These are phyloP conservation scores for Mesoclemmys tuberculata DNA, from an alignment of 2,113 vertebrate genomes.

Conservation along the genomic window DNA sequence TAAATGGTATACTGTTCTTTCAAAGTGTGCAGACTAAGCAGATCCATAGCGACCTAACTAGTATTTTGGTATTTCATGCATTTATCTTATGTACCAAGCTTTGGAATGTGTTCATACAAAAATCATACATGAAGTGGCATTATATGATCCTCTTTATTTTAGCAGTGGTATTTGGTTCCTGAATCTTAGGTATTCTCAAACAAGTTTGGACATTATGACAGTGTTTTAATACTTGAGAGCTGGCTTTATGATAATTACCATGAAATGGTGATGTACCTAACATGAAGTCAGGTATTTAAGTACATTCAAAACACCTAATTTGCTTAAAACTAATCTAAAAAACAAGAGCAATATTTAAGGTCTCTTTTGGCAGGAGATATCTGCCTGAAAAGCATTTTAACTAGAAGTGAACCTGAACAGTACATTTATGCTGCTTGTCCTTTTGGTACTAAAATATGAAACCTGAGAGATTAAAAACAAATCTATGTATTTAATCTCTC, in stretches of 20 bases:
- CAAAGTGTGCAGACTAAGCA: constrained; percentile 5
- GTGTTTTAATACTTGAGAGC: constrained; percentile 18
- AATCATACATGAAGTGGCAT: constrained; percentile 18
- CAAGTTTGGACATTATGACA: background rate
- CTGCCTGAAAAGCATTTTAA: background rate
- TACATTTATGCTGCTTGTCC: background rate
- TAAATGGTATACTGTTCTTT: background rate
- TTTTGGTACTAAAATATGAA: background rate
- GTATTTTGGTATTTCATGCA: background rate
- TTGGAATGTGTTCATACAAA: constrained; percentile 5
- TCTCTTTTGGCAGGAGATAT: background rate
- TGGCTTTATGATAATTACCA: constrained; percentile 25
- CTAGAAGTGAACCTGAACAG: background rate
- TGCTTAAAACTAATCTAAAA: background rate
- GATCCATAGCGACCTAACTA: constrained; percentile 14
- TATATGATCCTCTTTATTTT: background rate
- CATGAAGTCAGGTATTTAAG: background rate
- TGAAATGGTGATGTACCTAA: background rate
- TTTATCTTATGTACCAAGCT: background rate
- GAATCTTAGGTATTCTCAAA: background rate
- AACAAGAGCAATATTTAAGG: background rate
- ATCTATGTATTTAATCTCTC: background rate
- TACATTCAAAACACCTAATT: background rate
- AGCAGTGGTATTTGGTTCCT: background rate
- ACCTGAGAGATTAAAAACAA: constrained; percentile 19